A percentile compares a stretch with the other conserved stretches of the same genome.
phyloP scores from a whole-genome alignment of 2,888 invertebrate species.

The Tachystola acroxantha region DNA sequence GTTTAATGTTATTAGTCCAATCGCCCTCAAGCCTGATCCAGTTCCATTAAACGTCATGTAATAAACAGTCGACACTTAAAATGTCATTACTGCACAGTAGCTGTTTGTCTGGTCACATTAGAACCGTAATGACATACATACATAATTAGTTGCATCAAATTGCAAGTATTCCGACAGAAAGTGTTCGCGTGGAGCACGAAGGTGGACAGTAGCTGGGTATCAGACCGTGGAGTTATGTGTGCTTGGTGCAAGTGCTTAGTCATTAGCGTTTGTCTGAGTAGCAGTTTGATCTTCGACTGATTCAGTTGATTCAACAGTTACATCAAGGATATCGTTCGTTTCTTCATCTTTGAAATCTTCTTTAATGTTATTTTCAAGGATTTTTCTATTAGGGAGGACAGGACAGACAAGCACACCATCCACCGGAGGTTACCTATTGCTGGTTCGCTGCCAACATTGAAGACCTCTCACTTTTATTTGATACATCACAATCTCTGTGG shows the following conservation, averaged over 20 bases:
- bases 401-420: too few species aligned
- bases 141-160: slow-evolving; percentile 11
- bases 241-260: slow-evolving; percentile 11
- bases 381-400: too few species aligned
- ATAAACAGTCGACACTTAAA: slow-evolving; percentile 2
- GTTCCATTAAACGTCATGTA: not conserved
- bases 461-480: too few species aligned
- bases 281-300: too few species aligned
- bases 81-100: slow-evolving; percentile 1
- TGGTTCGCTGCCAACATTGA: too few species aligned
- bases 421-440: too few species aligned
- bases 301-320: too few species aligned
- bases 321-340: too few species aligned
- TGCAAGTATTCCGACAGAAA: slow-evolving; percentile 30
- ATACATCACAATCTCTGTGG: too few species aligned
- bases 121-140: slow-evolving; percentile 13
- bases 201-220: slow-evolving; percentile 23
- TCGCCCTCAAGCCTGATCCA: not conserved
- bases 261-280: too few species aligned
- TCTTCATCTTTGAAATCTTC: too few species aligned
- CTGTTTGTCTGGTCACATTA: slow-evolving; percentile 1
- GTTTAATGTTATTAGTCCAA: not conserved
- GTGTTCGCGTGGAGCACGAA: slow-evolving; percentile 34
- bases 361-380: too few species aligned
- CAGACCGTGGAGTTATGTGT: slow-evolving; percentile 30